These are phyloP conservation scores for Kradibia gibbosae DNA, from an alignment of 1,140 invertebrate genomes.

Conservation along the genomic window DNA sequence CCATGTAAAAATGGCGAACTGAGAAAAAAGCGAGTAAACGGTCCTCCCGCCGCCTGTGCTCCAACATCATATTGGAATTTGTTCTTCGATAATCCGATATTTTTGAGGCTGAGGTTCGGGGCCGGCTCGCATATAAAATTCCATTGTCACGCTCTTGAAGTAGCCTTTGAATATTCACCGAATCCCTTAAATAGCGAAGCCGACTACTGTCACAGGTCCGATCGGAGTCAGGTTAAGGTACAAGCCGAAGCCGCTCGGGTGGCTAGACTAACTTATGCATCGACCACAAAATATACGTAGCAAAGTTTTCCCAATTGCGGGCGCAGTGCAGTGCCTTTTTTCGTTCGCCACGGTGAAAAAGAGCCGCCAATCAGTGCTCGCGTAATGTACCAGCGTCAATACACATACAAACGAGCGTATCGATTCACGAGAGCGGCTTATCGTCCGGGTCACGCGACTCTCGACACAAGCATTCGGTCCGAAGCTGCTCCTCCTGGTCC, in stretches of 20 bases:
- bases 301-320: neutral
- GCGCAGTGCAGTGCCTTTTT: neutral
- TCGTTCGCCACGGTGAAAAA: conserved; percentile 1
- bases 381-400: conserved; percentile 29
- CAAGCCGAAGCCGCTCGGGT: neutral
- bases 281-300: neutral
- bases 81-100: conserved; percentile 43
- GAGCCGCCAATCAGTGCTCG: conserved; percentile 50
- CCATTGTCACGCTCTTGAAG: conserved; percentile 6
- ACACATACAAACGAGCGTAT: neutral
- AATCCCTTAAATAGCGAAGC: conserved; percentile 9
- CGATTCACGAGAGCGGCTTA: conserved; percentile 49
- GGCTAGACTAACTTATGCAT: neutral
- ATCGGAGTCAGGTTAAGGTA: neutral
- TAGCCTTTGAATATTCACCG: conserved; percentile 37
- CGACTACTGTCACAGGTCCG: neutral
- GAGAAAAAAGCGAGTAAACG: conserved; percentile 7
- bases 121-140: conserved; percentile 1
- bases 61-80: conserved; percentile 16
- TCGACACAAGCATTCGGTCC: too few species aligned
- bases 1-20: neutral
- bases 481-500: too few species aligned
- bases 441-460: conserved; percentile 56
- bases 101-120: neutral
- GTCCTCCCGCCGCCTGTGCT: conserved; percentile 15